A percentile compares a stretch with the other conserved stretches of the same genome.
phyloP scores from a whole-genome alignment of 2,797 vertebrate genomes.

The Syngnathus acus region DNA sequence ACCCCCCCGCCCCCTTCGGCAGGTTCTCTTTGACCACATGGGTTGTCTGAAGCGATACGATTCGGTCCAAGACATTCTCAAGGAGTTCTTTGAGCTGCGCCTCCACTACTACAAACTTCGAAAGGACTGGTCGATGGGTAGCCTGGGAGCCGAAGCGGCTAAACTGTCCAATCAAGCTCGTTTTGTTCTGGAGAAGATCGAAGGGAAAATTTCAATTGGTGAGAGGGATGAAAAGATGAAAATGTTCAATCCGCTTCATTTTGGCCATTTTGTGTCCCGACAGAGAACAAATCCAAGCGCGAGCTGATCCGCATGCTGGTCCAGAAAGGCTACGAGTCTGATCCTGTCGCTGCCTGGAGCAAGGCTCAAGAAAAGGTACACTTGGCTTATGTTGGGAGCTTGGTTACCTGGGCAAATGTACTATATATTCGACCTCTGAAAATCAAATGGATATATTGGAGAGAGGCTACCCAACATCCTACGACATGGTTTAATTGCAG shows the following conservation, averaged over 20 bases:
- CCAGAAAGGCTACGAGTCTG: slow-evolving; percentile 93
- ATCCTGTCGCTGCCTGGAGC: slow-evolving; percentile 89
- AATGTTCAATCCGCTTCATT: background rate
- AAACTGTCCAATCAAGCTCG: slow-evolving; percentile 97
- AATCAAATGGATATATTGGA: too few species aligned
- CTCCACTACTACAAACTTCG: slow-evolving; percentile 91
- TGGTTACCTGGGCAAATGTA: too few species aligned
- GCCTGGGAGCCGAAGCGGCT: slow-evolving; percentile 85
- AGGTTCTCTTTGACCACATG: slow-evolving; percentile 99
- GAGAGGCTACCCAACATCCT: too few species aligned
- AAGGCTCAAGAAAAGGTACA: slow-evolving; percentile 81
- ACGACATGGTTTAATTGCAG: too few species aligned
- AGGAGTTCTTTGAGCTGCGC: slow-evolving; percentile 96
- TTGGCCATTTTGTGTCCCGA: background rate
- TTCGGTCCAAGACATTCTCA: slow-evolving; percentile 91
- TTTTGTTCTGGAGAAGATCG: slow-evolving; percentile 96
- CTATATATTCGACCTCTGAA: too few species aligned
- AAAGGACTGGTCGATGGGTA: slow-evolving; percentile 92
- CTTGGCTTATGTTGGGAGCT: too few species aligned
- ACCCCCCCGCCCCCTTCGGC: background rate
- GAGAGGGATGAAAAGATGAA: background rate
- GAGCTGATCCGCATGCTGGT: slow-evolving; percentile 94
- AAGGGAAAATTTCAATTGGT: slow-evolving; percentile 93
- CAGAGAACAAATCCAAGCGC: slow-evolving; percentile 94
- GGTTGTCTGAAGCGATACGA: slow-evolving; percentile 97